Evolutionary conservation across 1,140 invertebrate genomes (phyloP).

Genomic region (Parapsyche elsis): DNA sequence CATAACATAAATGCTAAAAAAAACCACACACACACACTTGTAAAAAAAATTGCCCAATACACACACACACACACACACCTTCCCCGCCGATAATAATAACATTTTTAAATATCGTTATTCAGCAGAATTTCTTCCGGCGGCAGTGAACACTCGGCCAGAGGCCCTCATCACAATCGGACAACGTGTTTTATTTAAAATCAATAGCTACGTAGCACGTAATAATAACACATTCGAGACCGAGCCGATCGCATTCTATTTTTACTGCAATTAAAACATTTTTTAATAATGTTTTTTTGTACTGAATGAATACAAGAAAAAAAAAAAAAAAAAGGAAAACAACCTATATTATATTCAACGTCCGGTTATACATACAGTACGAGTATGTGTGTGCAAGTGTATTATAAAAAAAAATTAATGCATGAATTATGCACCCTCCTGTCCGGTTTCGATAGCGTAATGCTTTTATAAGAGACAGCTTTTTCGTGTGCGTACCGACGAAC

Average conservation of each 20-base stretch:
- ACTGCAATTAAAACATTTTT: background rate
- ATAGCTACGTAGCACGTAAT: background rate
- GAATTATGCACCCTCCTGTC: conserved; percentile 51
- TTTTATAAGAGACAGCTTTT: conserved; percentile 49
- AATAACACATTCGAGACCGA: conserved; percentile 8
- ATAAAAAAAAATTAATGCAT: conserved; percentile 47
- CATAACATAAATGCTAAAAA: background rate
- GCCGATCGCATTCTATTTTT: background rate
- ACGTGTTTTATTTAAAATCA: conserved; percentile 27
- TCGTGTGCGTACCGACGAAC: conserved; percentile 8
- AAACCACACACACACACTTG: background rate
- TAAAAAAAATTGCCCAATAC: too few species aligned
- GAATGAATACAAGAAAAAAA: too few species aligned
- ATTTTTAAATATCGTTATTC: conserved; percentile 57
- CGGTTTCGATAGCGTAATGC: conserved; percentile 47
- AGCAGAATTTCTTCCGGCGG: conserved; percentile 49
- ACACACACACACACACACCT: too few species aligned
- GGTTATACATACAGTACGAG: too few species aligned
- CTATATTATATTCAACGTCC: background rate
- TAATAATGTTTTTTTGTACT: background rate
- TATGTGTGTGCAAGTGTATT: background rate
- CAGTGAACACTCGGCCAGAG: too few species aligned
- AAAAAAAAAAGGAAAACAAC: background rate
- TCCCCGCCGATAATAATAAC: conserved; percentile 50
- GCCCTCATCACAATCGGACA: conserved; percentile 19